Conservation (phyloP, 2,113 vertebrate genomes). For the Scomber japonicus region DNA sequence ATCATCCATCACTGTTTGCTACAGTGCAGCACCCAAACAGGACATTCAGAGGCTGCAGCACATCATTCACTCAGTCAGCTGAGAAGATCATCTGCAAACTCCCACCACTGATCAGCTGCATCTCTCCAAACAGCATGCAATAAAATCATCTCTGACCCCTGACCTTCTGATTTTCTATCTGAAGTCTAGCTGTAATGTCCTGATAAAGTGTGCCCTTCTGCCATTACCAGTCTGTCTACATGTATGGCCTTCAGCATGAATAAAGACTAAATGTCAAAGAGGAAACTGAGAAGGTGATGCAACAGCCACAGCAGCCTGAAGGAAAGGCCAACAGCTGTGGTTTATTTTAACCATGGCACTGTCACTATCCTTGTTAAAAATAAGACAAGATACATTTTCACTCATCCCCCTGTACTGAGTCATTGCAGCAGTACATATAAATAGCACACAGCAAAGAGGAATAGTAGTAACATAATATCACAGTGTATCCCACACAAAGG, state of each 20-base stretch:
- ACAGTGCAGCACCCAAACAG: too few species aligned
- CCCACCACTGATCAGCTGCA: too few species aligned
- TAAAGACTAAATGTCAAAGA: slow-evolving; percentile 1
- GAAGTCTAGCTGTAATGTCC: not conserved
- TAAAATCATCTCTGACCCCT: too few species aligned
- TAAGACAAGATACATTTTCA: not conserved
- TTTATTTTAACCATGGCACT: not conserved
- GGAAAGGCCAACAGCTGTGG: slow-evolving; percentile 16
- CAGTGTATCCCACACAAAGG: too few species aligned
- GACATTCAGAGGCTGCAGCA: too few species aligned
- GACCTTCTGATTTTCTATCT: not conserved
- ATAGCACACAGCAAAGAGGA: not conserved
- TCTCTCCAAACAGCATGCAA: too few species aligned
- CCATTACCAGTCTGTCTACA: not conserved
- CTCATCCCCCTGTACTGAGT: not conserved
- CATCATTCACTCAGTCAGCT: too few species aligned
- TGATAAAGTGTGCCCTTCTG: slow-evolving; percentile 1
- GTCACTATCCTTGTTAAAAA: slow-evolving; percentile 6
- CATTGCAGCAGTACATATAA: not conserved
- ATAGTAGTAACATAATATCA: not conserved
- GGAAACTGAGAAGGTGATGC: slow-evolving; percentile 37
- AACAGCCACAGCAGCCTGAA: slow-evolving; percentile 33
- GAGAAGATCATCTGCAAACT: too few species aligned
- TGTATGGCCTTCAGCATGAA: slow-evolving; percentile 26
- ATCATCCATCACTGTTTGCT: too few species aligned